Conservation (phyloP, 1,140 invertebrate genomes). For the Temnothorax nylanderi region DNA sequence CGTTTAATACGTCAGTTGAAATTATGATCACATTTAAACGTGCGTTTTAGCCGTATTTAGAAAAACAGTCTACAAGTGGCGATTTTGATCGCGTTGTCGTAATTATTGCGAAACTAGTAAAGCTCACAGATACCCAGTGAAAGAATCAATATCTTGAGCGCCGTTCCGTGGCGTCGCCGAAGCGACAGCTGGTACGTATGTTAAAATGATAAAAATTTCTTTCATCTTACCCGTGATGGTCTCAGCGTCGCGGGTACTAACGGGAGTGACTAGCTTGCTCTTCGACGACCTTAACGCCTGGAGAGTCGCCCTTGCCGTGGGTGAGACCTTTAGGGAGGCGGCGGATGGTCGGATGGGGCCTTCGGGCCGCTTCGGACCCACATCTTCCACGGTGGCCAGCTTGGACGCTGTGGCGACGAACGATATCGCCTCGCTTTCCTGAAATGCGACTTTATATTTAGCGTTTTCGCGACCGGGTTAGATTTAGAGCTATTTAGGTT, state of each 20-base stretch:
- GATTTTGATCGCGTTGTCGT: neutral
- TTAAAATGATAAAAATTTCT: neutral
- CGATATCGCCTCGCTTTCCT: conserved; percentile 84
- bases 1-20: neutral
- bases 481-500: neutral
- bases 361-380: conserved; percentile 85
- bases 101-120: neutral
- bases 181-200: conserved; percentile 35
- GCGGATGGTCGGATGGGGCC: conserved; percentile 75
- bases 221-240: conserved; percentile 85
- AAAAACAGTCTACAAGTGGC: neutral
- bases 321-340: conserved; percentile 80
- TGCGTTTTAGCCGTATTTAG: neutral
- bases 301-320: conserved; percentile 81
- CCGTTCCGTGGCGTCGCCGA: neutral
- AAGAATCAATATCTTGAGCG: neutral
- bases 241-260: conserved; percentile 83
- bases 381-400: conserved; percentile 87
- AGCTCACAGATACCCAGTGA: neutral
- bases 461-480: neutral
- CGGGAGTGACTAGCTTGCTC: conserved; percentile 70
- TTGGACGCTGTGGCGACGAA: conserved; percentile 85
- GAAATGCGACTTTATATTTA: conserved; percentile 26
- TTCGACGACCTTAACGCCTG: conserved; percentile 76
- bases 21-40: neutral